phyloP scores from a whole-genome alignment of 2,888 invertebrate species.

The Seladonia tumulorum region DNA sequence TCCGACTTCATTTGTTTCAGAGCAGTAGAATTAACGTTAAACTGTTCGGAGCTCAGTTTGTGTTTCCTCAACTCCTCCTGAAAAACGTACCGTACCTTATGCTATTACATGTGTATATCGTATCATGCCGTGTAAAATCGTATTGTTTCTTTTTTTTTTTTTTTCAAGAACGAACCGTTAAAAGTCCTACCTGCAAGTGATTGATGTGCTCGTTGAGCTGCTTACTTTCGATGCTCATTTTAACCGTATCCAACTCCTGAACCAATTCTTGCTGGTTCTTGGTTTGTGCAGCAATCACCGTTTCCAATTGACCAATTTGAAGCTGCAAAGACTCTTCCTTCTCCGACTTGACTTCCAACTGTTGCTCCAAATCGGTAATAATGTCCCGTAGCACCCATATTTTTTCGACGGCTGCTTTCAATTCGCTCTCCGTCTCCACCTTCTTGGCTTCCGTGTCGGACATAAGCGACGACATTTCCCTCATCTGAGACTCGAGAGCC shows the following conservation, averaged over 20 bases:
- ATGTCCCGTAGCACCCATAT: conserved; percentile 91
- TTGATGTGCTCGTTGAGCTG: conserved; percentile 84
- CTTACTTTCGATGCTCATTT: conserved; percentile 84
- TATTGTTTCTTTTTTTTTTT: not conserved
- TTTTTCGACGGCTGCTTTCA: conserved; percentile 91
- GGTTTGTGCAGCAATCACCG: conserved; percentile 86
- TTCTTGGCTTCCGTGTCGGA: conserved; percentile 87
- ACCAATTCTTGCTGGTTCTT: conserved; percentile 86
- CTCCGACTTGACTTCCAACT: conserved; percentile 88
- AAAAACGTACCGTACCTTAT: not conserved
- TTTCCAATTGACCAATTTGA: conserved; percentile 86
- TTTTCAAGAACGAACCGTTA: not conserved
- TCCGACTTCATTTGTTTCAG: conserved; percentile 84
- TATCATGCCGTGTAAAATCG: not conserved
- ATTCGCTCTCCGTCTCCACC: conserved; percentile 89
- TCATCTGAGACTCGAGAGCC: conserved; percentile 90
- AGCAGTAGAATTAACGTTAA: conserved; percentile 84
- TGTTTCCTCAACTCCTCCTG: conserved; percentile 85
- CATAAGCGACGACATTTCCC: conserved; percentile 88
- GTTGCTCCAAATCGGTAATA: conserved; percentile 90
- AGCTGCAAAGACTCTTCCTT: conserved; percentile 87
- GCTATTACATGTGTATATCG: not conserved
- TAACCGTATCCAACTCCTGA: conserved; percentile 86
- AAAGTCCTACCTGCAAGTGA: conserved; percentile 84
- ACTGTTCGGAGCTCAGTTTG: conserved; percentile 84